Percentiles rank a stretch among this genome's conserved stretches.
phyloP scores from a whole-genome alignment of 2,888 invertebrate genomes.

The Galerucella calmariensis region DNA sequence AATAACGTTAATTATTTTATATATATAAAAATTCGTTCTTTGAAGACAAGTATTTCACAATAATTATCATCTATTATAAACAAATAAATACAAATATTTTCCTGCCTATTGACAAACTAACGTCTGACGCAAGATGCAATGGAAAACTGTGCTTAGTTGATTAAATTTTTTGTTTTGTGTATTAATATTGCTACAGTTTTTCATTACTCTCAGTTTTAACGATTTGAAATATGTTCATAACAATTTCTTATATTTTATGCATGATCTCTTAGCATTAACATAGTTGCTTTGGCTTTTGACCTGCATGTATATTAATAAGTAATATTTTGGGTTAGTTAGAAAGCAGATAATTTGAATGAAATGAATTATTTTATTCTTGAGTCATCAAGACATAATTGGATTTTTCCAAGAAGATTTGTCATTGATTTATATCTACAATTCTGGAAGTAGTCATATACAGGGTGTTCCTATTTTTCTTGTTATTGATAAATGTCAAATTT shows the following conservation, averaged over 20 bases:
- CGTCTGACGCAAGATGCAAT: background rate
- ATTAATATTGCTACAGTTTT: background rate
- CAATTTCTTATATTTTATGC: conserved; percentile 8
- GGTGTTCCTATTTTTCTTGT: too few species aligned
- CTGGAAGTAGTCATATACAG: too few species aligned
- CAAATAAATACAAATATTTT: background rate
- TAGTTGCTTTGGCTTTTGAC: conserved; percentile 25
- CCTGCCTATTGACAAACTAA: conserved; percentile 1
- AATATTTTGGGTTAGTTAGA: conserved; percentile 8
- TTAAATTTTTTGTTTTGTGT: background rate
- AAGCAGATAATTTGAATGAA: background rate
- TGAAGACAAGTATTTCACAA: background rate
- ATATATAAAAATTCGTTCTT: background rate
- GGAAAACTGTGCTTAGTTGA: background rate
- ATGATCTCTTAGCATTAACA: conserved; percentile 28
- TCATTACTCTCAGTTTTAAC: background rate
- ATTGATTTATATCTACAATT: too few species aligned
- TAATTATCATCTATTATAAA: background rate
- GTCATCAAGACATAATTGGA: background rate
- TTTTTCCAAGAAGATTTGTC: too few species aligned
- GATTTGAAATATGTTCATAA: background rate
- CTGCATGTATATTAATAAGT: conserved; percentile 19
- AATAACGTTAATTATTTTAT: background rate
- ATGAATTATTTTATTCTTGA: background rate
- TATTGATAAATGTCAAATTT: too few species aligned